phyloP scores from a whole-genome alignment of 2,888 invertebrate genomes.

The Xanthia togata region DNA sequence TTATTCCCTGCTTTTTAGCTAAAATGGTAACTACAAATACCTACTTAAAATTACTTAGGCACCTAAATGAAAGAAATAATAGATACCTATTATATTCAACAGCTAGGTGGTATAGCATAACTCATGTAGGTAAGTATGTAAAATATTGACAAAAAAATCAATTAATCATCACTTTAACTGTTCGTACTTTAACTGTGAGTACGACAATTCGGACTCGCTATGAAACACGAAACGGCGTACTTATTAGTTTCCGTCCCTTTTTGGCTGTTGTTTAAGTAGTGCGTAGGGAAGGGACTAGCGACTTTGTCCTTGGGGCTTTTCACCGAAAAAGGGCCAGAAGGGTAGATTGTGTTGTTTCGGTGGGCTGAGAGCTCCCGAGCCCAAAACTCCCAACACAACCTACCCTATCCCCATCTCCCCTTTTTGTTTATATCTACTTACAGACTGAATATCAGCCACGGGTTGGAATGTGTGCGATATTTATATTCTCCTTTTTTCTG shows the following conservation, averaged over 20 bases:
- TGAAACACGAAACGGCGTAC: constrained; percentile 36
- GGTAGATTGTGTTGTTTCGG: constrained; percentile 8
- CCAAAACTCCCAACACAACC: neutral
- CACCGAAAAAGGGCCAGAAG: constrained; percentile 9
- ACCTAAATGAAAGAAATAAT: neutral
- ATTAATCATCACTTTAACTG: too few species aligned
- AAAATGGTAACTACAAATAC: neutral
- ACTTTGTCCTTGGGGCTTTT: constrained; percentile 31
- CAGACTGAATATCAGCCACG: neutral
- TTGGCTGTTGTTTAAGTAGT: neutral
- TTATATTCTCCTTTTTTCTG: constrained; percentile 1
- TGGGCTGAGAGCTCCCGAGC: neutral
- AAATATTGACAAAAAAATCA: neutral
- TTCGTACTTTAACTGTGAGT: neutral
- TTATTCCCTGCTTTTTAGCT: neutral
- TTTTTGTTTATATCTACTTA: constrained; percentile 7
- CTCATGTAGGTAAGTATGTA: too few species aligned
- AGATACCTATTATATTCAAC: too few species aligned
- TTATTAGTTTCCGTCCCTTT: neutral
- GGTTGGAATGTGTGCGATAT: neutral
- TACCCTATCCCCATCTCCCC: constrained; percentile 1
- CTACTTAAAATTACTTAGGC: neutral
- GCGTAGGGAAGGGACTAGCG: neutral
- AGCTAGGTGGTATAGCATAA: neutral
- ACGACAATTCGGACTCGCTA: constrained; percentile 2